These are phyloP conservation scores for Drosophila kurseongensis DNA, from an alignment of 1,140 invertebrate genomes.

Conservation along the genomic window DNA sequence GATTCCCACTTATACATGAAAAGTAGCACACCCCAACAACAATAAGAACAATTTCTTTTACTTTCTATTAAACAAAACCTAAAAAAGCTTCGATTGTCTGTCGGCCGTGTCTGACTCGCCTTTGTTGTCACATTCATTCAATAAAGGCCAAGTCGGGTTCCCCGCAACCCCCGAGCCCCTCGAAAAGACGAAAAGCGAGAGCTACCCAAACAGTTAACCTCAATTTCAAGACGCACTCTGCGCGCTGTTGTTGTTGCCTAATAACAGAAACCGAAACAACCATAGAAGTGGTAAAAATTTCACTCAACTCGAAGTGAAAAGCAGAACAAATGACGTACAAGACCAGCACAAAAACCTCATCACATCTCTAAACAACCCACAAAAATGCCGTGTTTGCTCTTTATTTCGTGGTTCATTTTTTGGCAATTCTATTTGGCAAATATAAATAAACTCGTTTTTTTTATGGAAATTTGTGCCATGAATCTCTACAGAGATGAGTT, in stretches of 20 bases:
- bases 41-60: slow-evolving; percentile 77
- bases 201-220: slow-evolving; percentile 76
- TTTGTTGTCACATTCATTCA: slow-evolving; percentile 81
- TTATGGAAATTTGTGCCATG: slow-evolving; percentile 50
- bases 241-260: slow-evolving; percentile 60
- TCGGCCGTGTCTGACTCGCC: slow-evolving; percentile 57
- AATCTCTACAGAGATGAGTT: slow-evolving; percentile 58
- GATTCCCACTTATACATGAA: slow-evolving; percentile 38
- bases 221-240: slow-evolving; percentile 76
- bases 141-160: slow-evolving; percentile 73
- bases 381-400: slow-evolving; percentile 16
- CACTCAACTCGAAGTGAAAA: slow-evolving; percentile 77
- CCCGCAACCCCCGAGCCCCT: slow-evolving; percentile 10
- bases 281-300: slow-evolving; percentile 71
- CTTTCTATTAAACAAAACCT: slow-evolving; percentile 77
- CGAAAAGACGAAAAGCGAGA: slow-evolving; percentile 71
- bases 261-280: slow-evolving; percentile 62
- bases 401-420: slow-evolving; percentile 18
- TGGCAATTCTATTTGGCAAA: slow-evolving; percentile 54
- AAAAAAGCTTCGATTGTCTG: slow-evolving; percentile 46
- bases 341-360: slow-evolving; percentile 15
- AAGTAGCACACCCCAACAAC: slow-evolving; percentile 69
- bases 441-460: slow-evolving; percentile 63
- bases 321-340: slow-evolving; percentile 74
- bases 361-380: slow-evolving; percentile 44